Base-by-base conservation (phyloP, 2,888 invertebrate genomes). In the Oscheius sp. region DNA sequence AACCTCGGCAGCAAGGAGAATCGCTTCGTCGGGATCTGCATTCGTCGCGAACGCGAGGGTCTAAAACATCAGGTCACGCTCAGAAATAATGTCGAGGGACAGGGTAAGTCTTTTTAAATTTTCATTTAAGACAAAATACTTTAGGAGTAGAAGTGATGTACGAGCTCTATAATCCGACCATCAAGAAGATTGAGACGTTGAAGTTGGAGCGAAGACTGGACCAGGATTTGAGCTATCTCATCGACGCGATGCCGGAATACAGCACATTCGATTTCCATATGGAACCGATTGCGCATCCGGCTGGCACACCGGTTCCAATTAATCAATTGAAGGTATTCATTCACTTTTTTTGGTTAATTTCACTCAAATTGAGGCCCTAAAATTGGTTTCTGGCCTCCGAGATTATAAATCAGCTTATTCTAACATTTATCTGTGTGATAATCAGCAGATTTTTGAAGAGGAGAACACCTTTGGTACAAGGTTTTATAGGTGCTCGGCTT, bases 1-100 rank as follows among this genome's bases (percentile, higher is more conserved):
- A 85, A 85, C 70, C 68, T 87, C 73, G 83, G 81, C 11, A 80
- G 75, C 21, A 84, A 85, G 58, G 84, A 92, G 0, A 94, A 93
- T 87, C 92, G 93, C 88, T 96, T 96, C 92, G 93, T 96, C 53
- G 96, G 99, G 2, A 96, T 99, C 86, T 99, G 99, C 88, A 96
- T 97, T 83, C 92, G 94, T 83, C 92, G 96, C 70, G 92, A 92
- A 83, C 94, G 94, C 1, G 92, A 93, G 88, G 98, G 97, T 0
- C 91, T 99, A 10, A 91, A 94, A 78, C 93, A 96, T 4, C 92
- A 92, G 73, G 96, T 98, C 88, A 93, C 93, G 32, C 91, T 99
- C 29, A 92, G 99, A 86, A 99, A 99, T 91, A 93, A 95, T 50
- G 92, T 99, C 60, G 96, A 99, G 89, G 93, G 94, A 87, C 94